Conservation (phyloP, 2,113 vertebrate species). For the Formicarius rufipectus region DNA sequence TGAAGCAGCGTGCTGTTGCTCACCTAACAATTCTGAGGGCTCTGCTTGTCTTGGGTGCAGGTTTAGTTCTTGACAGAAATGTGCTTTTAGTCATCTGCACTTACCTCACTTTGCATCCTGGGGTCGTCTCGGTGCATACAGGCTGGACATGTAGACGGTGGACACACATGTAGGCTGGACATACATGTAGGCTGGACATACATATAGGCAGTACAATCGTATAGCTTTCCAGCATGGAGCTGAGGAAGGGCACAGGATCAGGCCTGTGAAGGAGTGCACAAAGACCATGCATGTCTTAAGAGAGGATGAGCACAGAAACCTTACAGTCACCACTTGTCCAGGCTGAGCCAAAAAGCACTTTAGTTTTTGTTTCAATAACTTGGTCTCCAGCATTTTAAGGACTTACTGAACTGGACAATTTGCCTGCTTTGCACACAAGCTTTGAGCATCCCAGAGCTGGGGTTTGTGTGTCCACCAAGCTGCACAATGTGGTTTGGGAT, state of each 20-base stretch:
- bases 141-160: neutral
- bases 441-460: no score
- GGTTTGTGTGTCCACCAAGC: no score
- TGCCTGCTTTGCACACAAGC: neutral
- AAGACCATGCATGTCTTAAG: neutral
- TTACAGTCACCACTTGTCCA: neutral
- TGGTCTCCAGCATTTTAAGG: neutral
- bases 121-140: neutral
- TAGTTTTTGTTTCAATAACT: neutral
- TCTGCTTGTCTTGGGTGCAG: neutral
- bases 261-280: neutral
- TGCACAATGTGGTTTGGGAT: no score
- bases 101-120: neutral
- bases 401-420: neutral
- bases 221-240: neutral
- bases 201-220: no score
- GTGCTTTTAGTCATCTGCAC: neutral
- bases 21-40: neutral
- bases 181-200: neutral
- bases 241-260: neutral
- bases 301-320: neutral
- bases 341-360: neutral
- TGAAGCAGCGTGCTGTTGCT: neutral
- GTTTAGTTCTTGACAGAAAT: neutral
- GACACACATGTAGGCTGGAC: neutral